A percentile compares a stretch with the other conserved stretches of the same genome.
phyloP scores from a whole-genome alignment of 1,140 invertebrate species.

The Holcopasites calliopsidis region DNA sequence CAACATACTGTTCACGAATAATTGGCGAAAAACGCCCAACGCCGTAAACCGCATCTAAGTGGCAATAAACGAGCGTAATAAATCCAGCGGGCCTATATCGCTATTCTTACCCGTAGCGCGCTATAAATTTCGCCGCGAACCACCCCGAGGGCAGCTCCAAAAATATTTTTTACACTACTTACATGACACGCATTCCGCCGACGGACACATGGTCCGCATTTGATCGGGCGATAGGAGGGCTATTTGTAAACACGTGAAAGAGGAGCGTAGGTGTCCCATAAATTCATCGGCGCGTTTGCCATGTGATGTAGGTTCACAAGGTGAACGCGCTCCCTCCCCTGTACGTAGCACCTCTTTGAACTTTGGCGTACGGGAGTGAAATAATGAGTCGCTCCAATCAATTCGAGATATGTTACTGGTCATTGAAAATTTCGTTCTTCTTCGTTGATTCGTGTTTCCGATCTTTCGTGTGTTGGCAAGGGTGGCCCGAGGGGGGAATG shows the following conservation, averaged over 20 bases:
- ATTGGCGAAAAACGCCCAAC: no score
- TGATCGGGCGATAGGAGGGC: slow-evolving; percentile 30
- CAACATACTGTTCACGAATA: no score
- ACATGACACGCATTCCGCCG: slow-evolving; percentile 17
- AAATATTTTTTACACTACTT: slow-evolving; percentile 32
- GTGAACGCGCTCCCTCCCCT: slow-evolving; percentile 50
- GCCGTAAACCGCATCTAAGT: neutral
- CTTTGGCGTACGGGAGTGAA: neutral
- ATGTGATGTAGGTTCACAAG: slow-evolving; percentile 67
- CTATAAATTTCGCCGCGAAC: slow-evolving; percentile 10
- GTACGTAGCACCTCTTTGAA: neutral
- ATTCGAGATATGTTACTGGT: no score
- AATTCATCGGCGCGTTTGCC: slow-evolving; percentile 67
- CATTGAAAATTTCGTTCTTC: no score
- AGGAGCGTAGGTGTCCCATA: slow-evolving; percentile 52
- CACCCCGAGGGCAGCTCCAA: neutral
- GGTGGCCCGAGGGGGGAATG: no score
- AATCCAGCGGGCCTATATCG: neutral
- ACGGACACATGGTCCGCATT: slow-evolving; percentile 30
- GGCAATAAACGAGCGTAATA: neutral
- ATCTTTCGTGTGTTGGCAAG: no score
- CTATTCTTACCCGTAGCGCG: neutral
- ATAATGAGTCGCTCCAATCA: slow-evolving; percentile 10
- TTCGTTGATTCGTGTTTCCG: no score
- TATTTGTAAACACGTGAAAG: slow-evolving; percentile 56